phyloP scores from a whole-genome alignment of 2,888 invertebrate genomes.

The Seladonia tumulorum region DNA sequence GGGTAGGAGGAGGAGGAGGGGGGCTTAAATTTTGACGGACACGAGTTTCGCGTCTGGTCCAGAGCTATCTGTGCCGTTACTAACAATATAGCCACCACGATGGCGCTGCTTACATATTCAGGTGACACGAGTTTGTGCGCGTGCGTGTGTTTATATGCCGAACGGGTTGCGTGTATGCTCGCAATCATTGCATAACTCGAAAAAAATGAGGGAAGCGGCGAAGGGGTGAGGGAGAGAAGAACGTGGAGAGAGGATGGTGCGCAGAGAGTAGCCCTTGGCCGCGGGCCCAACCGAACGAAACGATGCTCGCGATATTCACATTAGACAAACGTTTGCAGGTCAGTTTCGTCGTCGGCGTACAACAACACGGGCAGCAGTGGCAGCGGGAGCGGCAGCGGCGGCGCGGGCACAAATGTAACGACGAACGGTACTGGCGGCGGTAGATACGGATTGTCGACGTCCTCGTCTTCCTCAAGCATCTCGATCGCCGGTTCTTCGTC shows the following conservation, averaged over 20 bases:
- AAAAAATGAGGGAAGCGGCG: conserved; percentile 2
- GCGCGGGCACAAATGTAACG: conserved; percentile 50
- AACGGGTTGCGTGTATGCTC: conserved; percentile 23
- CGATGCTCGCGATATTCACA: conserved; percentile 65
- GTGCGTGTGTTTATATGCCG: conserved; percentile 51
- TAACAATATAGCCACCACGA: conserved; percentile 18
- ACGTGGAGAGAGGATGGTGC: not conserved
- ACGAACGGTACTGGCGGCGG: conserved; percentile 59
- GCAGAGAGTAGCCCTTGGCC: conserved; percentile 75
- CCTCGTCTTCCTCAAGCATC: conserved; percentile 69
- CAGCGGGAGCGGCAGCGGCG: conserved; percentile 63
- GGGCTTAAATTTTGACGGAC: not conserved
- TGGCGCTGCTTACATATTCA: conserved; percentile 4
- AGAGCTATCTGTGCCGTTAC: not conserved
- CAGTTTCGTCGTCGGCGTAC: conserved; percentile 79
- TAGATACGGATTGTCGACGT: conserved; percentile 63
- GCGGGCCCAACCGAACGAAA: conserved; percentile 71
- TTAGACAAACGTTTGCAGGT: conserved; percentile 76
- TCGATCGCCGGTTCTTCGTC: conserved; percentile 60
- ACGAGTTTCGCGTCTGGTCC: not conserved
- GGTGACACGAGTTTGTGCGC: conserved; percentile 25
- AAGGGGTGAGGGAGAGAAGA: not conserved
- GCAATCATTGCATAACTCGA: conserved; percentile 71
- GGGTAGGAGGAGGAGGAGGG: no score
- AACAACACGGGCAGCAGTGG: conserved; percentile 72